phyloP scores from a whole-genome alignment of 1,140 invertebrate genomes.

The Polypedilum vanderplanki region DNA sequence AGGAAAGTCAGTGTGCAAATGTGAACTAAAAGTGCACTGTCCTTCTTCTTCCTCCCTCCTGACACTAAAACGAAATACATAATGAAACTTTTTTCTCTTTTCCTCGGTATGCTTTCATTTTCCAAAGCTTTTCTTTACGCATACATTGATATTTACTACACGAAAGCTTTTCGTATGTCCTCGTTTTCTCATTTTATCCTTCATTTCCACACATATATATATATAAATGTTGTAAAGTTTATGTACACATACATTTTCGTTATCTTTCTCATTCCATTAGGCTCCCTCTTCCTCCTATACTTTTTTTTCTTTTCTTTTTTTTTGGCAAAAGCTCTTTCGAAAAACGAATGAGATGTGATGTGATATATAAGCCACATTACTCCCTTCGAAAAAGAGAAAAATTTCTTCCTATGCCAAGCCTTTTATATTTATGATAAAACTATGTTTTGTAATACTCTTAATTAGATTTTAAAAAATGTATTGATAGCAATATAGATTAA shows the following conservation, averaged over 20 bases:
- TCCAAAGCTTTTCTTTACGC: background rate
- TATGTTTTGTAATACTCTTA: too few relatives aligned
- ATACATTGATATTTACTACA: background rate
- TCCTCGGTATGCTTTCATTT: background rate
- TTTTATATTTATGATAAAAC: background rate
- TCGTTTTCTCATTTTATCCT: conserved; percentile 26
- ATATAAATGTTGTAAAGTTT: background rate
- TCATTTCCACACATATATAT: background rate
- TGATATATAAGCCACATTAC: background rate
- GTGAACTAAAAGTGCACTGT: conserved; percentile 15
- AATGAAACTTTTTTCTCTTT: background rate
- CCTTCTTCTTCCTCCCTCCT: conserved; percentile 1
- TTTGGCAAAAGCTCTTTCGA: conserved; percentile 31
- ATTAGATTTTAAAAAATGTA: too few relatives aligned
- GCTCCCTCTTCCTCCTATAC: background rate
- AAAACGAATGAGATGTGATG: background rate
- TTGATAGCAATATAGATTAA: too few relatives aligned
- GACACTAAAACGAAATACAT: background rate
- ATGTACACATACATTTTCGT: background rate
- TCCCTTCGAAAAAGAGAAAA: background rate
- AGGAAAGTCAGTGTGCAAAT: conserved; percentile 14
- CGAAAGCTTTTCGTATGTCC: conserved; percentile 29
- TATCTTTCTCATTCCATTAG: background rate
- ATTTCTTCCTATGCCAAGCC: conserved; percentile 16
- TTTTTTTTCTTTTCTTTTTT: background rate